Base-by-base conservation (phyloP, 2,888 invertebrate species). In the Drosophila neutralis region DNA sequence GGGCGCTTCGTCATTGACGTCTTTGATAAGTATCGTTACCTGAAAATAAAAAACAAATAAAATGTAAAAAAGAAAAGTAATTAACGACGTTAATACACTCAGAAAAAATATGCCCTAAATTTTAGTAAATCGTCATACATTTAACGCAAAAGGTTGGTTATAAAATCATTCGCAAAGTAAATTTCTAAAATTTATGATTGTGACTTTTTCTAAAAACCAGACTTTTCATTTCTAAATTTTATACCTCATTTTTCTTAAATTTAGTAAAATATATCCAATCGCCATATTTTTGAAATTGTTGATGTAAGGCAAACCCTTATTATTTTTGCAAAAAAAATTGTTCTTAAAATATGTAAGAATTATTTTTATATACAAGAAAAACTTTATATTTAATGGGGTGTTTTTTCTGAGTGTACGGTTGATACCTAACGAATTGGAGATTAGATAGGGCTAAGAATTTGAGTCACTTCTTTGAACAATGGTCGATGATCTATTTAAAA, bases 1-100 rank as follows among this genome's bases (percentile, higher is more conserved):
- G 6, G 98, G 98, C 42, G 96, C 95, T 94, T 97, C 96, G 92
- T 98, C 98, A 93, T 98, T 98, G 75, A 98, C 96, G 93, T 98
- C 98, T 91, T 97, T 96, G 62, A 98, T 94, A 74, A 96, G 95
- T 79, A 98, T 96, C 59, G 96, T 96, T 66, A 98, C 98, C 98
- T 98, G 94, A 80, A 92, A 88, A 42, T 13, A 24, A 45, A 45
- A 15, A 15, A 15, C 15, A 24, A 68, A 66, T 36, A 13, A 38
- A 35, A 53, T 35, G 24, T 24, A 69, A 66, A 15, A 27, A 63
- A 66, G 18, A 61, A 66, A 49, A 67, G 21, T 52, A 21, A n/a
- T 52, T 66, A 66, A 18, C 18, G 45, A 31, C 29, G 21, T 48
- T 60, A n/a, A 5, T 21, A 24, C 45, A 15, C 21, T 45, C 45